Conservation (phyloP, 2,888 invertebrate species). For the Thymelicus sylvestris region DNA sequence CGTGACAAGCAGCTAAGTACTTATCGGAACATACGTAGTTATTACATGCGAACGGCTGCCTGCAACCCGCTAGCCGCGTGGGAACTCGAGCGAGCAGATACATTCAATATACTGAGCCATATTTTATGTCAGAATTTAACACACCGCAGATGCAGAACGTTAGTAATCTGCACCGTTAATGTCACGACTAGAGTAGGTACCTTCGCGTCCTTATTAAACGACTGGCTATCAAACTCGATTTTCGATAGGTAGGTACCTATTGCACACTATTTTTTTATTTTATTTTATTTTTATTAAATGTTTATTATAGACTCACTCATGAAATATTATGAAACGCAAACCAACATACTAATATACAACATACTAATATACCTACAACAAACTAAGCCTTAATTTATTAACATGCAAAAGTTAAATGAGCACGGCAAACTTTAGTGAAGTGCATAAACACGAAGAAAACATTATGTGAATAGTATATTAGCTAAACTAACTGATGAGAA, state of each 20-base stretch:
- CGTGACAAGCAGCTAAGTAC: constrained; percentile 27
- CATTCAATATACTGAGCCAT: constrained; percentile 60
- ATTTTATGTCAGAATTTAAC: constrained; percentile 73
- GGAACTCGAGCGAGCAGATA: constrained; percentile 64
- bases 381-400: too few species aligned
- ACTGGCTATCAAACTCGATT: constrained; percentile 14
- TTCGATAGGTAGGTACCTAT: background rate
- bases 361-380: too few species aligned
- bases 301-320: too few species aligned
- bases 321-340: too few species aligned
- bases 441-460: too few species aligned
- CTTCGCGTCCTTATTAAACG: constrained; percentile 68
- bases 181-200: constrained; percentile 70
- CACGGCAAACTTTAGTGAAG: too few species aligned
- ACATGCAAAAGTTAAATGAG: too few species aligned
- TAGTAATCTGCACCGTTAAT: constrained; percentile 64
- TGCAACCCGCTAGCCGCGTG: constrained; percentile 60
- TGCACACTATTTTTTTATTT: background rate
- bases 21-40: constrained; percentile 31
- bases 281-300: too few species aligned
- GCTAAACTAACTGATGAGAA: too few species aligned
- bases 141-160: constrained; percentile 62
- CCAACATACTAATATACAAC: too few species aligned
- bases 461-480: too few species aligned
- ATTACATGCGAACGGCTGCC: constrained; percentile 40